phyloP scores from a whole-genome alignment of 2,113 vertebrate species.

The Lagopus leucura region DNA sequence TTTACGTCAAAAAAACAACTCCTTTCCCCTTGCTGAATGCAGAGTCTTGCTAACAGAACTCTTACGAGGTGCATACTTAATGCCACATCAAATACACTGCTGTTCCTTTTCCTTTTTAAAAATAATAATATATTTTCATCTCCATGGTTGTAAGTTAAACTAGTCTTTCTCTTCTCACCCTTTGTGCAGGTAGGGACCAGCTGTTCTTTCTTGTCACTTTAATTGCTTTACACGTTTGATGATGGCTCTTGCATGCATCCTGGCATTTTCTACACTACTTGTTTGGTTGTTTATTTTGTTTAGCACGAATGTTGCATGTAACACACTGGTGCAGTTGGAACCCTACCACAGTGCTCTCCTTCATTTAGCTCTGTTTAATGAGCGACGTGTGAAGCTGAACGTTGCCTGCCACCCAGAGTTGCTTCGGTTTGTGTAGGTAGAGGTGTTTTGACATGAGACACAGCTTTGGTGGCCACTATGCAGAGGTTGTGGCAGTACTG shows the following conservation, averaged over 20 bases:
- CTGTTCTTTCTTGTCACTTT: background rate
- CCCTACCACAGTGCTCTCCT: background rate
- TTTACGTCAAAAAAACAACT: background rate
- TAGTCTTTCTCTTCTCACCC: background rate
- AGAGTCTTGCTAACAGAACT: background rate
- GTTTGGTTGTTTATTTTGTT: conserved; percentile 32
- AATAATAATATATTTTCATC: background rate
- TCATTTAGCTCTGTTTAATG: background rate
- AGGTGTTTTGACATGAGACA: background rate
- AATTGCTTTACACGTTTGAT: background rate
- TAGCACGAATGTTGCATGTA: background rate
- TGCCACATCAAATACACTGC: background rate
- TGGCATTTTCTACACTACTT: background rate
- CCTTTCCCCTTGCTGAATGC: background rate
- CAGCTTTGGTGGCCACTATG: rapidly evolving
- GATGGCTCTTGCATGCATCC: background rate
- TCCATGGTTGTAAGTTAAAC: background rate
- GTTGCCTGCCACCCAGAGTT: background rate
- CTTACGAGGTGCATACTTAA: background rate
- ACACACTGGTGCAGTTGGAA: background rate
- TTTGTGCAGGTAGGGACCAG: background rate
- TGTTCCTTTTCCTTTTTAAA: background rate
- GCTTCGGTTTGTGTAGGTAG: background rate
- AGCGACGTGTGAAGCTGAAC: background rate
- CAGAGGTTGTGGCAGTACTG: background rate